phyloP scores from a whole-genome alignment of 2,888 invertebrate genomes.

The Baccha elongata region DNA sequence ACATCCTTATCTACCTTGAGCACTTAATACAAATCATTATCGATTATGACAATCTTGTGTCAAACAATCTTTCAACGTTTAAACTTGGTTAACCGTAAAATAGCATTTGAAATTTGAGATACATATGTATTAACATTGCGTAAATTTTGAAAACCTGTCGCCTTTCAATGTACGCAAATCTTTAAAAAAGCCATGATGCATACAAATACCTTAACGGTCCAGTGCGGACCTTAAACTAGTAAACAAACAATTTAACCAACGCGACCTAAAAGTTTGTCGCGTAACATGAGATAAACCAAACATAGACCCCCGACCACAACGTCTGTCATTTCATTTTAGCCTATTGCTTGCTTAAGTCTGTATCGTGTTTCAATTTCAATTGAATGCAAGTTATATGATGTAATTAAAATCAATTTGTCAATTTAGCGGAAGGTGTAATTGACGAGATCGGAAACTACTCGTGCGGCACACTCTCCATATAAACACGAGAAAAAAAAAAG shows the following conservation, averaged over 20 bases:
- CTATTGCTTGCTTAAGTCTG: constrained; percentile 24
- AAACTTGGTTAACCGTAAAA: background rate
- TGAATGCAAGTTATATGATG: constrained; percentile 70
- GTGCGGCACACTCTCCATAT: constrained; percentile 13
- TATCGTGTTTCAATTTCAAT: constrained; percentile 59
- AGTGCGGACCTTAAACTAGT: background rate
- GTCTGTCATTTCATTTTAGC: constrained; percentile 24
- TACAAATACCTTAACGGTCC: constrained; percentile 20
- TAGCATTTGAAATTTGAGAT: constrained; percentile 27
- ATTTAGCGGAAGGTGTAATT: constrained; percentile 73
- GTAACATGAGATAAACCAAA: constrained; percentile 36
- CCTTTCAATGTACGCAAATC: constrained; percentile 17
- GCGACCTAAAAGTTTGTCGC: constrained; percentile 7
- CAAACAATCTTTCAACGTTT: too few species aligned
- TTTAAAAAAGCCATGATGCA: background rate
- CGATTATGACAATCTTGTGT: too few species aligned
- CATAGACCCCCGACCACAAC: background rate
- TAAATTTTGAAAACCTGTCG: constrained; percentile 16
- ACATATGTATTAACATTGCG: too few species aligned
- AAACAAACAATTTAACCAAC: constrained; percentile 15
- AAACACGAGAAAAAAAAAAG: constrained; percentile 24
- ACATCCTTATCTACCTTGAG: too few species aligned
- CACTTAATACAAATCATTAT: too few species aligned
- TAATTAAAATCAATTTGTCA: constrained; percentile 73
- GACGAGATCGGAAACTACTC: constrained; percentile 63